Conservation (phyloP, 2,797 vertebrate species). For the Luscinia megarhynchos region DNA sequence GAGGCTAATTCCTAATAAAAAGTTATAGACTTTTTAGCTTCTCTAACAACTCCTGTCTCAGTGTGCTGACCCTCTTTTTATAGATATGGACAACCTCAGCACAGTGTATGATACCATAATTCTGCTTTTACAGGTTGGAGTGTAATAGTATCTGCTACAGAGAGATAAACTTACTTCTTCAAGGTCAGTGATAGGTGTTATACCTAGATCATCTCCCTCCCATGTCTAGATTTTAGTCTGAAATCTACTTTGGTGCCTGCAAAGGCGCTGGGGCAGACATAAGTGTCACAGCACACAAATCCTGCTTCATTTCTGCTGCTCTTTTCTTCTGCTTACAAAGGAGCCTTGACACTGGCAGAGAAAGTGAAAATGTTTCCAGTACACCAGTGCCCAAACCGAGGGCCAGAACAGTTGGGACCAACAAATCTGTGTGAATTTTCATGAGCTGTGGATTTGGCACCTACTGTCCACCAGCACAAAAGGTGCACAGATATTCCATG, state of each 20-base stretch:
- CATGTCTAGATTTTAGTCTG: background rate
- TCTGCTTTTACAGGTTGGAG: background rate
- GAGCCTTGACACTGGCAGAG: background rate
- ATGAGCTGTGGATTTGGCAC: background rate
- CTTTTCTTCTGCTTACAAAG: conserved; percentile 23
- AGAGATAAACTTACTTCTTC: background rate
- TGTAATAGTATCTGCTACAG: background rate
- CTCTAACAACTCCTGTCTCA: background rate
- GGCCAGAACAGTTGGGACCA: background rate
- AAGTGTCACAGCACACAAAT: conserved; percentile 13
- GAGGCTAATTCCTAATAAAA: conserved; percentile 53
- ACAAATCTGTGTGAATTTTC: background rate
- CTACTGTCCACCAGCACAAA: background rate
- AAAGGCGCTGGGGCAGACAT: conserved; percentile 5
- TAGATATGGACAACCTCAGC: background rate
- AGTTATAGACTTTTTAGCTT: background rate
- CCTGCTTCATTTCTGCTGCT: background rate
- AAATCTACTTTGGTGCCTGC: background rate
- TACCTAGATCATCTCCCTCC: background rate
- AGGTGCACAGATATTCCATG: background rate
- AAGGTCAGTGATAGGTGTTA: background rate
- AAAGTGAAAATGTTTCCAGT: background rate
- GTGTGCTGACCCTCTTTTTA: background rate
- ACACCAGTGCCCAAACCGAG: background rate
- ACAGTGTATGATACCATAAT: background rate